Base-by-base conservation (phyloP, 2,888 invertebrate species). In the Atethmia centrago region DNA sequence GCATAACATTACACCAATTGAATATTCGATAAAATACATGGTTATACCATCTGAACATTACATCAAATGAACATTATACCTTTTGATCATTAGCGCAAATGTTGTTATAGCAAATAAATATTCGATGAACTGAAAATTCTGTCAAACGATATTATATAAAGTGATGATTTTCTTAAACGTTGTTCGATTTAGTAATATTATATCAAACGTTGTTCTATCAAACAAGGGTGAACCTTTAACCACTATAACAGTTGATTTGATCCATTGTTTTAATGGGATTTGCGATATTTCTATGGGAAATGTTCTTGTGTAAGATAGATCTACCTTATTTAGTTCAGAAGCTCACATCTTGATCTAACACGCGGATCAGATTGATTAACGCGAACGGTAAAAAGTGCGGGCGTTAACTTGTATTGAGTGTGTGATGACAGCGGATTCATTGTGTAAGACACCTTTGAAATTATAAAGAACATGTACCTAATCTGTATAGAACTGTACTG, bases 221-320 rank as follows among this genome's bases (percentile, higher is more conserved):
- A n/a, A n/a, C n/a, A n/a, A n/a, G n/a, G n/a, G n/a, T n/a, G n/a
- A n/a, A n/a, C n/a, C n/a, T n/a, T n/a, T n/a, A n/a, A 74, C 70
- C 53, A 79, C 53, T 42, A 45, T 71, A 84, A 85, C 84, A 80
- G 79, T 84, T 84, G 79, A 85, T 87, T 87, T 84, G 85, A 81
- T 81, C 80, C 83, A 87, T 87, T 87, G 85, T 85, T 85, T 53
- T 86, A 87, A 86, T 88, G 80, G 87, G 82, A 80, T 75, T 87
- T 59, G 53, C 61, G 69, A 82, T 84, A 81, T 72, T 76, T 67
- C 61, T 85, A 88, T 89, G 88, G 83, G 88, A 90, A 89, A 76
- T 56, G 80, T 87, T 88, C 85, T 87, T 88, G 69, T 84, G 31
- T 68, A 71, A 70, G 69, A 80, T 77, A 80, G 64, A 71, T 83